Base-by-base conservation (phyloP, 2,113 vertebrate species). In the Synchiropus splendidus region DNA sequence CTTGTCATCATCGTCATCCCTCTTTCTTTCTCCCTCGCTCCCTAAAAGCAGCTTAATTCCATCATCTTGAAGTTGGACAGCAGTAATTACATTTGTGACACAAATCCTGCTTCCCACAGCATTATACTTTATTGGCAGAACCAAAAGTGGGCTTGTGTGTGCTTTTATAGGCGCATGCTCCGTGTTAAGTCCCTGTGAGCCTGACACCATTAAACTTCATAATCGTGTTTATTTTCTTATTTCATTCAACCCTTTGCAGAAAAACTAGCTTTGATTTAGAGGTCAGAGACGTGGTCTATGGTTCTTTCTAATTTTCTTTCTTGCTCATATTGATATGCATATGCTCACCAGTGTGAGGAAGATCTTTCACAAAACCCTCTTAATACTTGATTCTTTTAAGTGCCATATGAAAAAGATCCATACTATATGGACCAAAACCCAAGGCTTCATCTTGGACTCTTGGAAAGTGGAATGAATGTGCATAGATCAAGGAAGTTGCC, bases 1-100 rank as follows among this genome's bases (percentile, higher is more conserved):
- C 39, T 42, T 39, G 35, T 46, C 62, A 47, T 49, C 39, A 39
- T 40, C 36, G 42, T 36, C 16, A 31, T 16, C 36, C 31, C 42
- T 16, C 45, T n/a, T 35, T 16, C 36, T 18, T 30, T 36, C 35
- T 13, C 45, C 11, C 42, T 40, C 51, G 16, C 34, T 59, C 33
- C 9, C 18, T 72, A 74, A 82, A 80, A 83, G 76, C 78, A 60
- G 78, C 77, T 85, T 84, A 80, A 85, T 85, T 71, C 72, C 71
- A 75, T 83, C 77, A 80, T 76, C 52, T 66, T 68, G 52, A 57
- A 72, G 54, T 74, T 61, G 75, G 77, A 81, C 77, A 69, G 72
- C 72, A 70, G 75, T 84, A 87, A 85, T 87, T 87, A 82, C 77
- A 78, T 83, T 78, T 81, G 65, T 81, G 83, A 85, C 83, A 84